phyloP scores from a whole-genome alignment of 2,888 invertebrate genomes.

The Melinaea menophilus region DNA sequence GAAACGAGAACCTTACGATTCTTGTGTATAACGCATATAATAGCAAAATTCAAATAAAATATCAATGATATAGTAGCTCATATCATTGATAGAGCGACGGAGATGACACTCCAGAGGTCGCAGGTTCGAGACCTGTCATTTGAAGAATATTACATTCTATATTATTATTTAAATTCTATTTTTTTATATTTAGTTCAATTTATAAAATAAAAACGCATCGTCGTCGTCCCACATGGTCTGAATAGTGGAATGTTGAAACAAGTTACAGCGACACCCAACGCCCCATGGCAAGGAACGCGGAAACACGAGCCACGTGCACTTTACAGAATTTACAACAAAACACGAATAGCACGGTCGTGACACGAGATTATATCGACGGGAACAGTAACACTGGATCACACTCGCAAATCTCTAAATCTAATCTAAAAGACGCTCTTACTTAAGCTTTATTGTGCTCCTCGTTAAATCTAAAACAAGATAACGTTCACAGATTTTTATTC shows the following conservation, averaged over 20 bases:
- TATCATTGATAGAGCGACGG: too few relatives aligned
- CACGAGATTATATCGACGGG: conserved; percentile 35
- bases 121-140: too few relatives aligned
- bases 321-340: conserved; percentile 37
- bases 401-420: conserved; percentile 8
- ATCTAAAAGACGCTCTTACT: not conserved
- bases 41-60: too few relatives aligned
- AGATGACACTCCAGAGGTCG: too few relatives aligned
- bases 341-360: conserved; percentile 37
- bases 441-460: not conserved
- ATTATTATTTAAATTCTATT: too few relatives aligned
- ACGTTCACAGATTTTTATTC: too few relatives aligned
- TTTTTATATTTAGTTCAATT: too few relatives aligned
- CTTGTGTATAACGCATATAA: too few relatives aligned
- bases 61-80: too few relatives aligned
- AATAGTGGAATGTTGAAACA: conserved; percentile 17
- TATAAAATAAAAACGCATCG: too few relatives aligned
- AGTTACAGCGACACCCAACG: conserved; percentile 19
- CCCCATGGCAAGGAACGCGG: conserved; percentile 36
- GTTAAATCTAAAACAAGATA: too few relatives aligned
- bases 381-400: conserved; percentile 30
- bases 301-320: conserved; percentile 32
- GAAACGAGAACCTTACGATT: not conserved
- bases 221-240: conserved; percentile 16
- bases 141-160: too few relatives aligned